A percentile compares a stretch with the other conserved stretches of the same genome.
phyloP scores from a whole-genome alignment of 2,113 vertebrate genomes.

The Esox niger region DNA sequence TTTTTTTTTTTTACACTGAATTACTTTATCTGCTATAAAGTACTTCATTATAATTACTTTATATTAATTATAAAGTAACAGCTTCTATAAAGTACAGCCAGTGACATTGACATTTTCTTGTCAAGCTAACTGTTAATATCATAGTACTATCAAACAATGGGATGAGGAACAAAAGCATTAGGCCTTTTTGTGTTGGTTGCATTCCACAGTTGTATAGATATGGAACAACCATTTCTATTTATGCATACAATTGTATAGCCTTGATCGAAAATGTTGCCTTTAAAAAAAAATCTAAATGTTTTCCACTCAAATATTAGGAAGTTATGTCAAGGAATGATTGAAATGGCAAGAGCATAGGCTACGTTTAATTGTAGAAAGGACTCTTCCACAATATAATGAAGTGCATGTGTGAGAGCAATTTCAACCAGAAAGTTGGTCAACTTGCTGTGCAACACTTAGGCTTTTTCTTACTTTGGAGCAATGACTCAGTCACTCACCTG shows the following conservation, averaged over 20 bases:
- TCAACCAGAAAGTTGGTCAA: constrained; percentile 25
- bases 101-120: too few species aligned
- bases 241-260: constrained; percentile 4
- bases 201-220: constrained; percentile 33
- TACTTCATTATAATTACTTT: too few species aligned
- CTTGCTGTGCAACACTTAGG: constrained; percentile 23
- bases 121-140: background rate
- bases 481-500: constrained; percentile 41
- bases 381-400: background rate
- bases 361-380: background rate
- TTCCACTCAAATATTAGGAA: background rate
- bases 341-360: background rate
- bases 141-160: too few species aligned
- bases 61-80: too few species aligned
- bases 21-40: too few species aligned
- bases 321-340: background rate
- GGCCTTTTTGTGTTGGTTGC: constrained; percentile 36
- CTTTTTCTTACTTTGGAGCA: constrained; percentile 6
- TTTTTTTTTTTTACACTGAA: too few species aligned
- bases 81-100: too few species aligned
- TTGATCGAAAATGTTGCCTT: background rate
- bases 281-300: background rate
- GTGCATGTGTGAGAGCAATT: background rate
- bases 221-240: constrained; percentile 24
- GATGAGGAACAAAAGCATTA: constrained; percentile 49